These are phyloP conservation scores for Orchesella flavescens DNA, from an alignment of 2,888 invertebrate species.

Conservation along the genomic window DNA sequence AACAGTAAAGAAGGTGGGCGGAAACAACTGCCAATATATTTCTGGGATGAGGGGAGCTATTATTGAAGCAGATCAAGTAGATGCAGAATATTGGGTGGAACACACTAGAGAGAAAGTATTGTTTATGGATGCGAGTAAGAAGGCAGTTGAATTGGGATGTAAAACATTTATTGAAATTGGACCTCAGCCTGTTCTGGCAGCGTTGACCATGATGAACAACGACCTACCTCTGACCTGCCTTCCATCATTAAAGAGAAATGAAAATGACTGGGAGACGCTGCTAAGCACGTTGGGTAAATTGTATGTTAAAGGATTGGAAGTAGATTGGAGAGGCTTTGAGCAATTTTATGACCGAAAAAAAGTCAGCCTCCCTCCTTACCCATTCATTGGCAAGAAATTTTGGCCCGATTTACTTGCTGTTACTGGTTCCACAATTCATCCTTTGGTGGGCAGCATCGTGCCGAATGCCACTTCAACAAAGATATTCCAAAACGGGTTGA, in stretches of 20 bases:
- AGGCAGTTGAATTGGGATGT: not conserved
- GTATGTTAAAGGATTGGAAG: no score
- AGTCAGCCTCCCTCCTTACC: conserved; percentile 23
- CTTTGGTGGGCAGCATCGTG: conserved; percentile 19
- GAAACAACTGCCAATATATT: conserved; percentile 5
- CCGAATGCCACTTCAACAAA: not conserved
- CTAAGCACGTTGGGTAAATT: no score
- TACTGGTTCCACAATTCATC: conserved; percentile 18
- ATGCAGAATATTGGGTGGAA: conserved; percentile 40
- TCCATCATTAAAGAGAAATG: not conserved
- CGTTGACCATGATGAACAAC: conserved; percentile 38
- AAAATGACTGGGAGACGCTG: not conserved
- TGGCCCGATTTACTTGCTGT: conserved; percentile 10
- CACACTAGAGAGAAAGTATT: conserved; percentile 42
- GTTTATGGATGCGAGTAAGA: conserved; percentile 33
- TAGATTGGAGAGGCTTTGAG: no score
- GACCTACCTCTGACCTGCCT: not conserved
- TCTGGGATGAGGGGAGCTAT: conserved; percentile 34
- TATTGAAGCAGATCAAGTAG: not conserved
- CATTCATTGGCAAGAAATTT: conserved; percentile 19
- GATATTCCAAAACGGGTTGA: not conserved
- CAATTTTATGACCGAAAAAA: not conserved
- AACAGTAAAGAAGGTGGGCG: not conserved
- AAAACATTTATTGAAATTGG: conserved; percentile 33
- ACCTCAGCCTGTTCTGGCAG: conserved; percentile 36